A percentile compares a stretch with the other conserved stretches of the same genome.
Conservation (phyloP, 92 coral and sea anemone genomes). For the Heteractis magnifica region DNA sequence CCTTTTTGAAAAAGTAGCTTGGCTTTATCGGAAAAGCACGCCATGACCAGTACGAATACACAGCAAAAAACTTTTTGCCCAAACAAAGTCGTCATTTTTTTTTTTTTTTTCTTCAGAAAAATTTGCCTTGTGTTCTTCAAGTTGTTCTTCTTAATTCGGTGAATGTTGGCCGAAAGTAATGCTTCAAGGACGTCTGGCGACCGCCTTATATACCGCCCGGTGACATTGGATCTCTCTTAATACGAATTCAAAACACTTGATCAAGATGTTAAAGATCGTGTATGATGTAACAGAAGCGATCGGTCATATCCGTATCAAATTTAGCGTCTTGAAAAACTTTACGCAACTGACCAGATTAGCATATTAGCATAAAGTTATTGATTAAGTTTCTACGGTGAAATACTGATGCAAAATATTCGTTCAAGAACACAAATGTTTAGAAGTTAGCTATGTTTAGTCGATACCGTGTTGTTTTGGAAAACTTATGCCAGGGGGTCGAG, state of each 20-base stretch:
- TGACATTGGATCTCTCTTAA: neutral
- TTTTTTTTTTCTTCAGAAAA: neutral
- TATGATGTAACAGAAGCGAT: neutral
- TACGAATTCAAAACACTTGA: neutral
- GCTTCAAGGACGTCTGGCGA: neutral
- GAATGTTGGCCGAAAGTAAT: neutral
- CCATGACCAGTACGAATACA: slow-evolving; percentile 19
- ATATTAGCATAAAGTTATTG: neutral
- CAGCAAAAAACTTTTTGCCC: slow-evolving; percentile 39
- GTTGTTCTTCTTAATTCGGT: neutral
- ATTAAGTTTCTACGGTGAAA: neutral
- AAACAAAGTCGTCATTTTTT: slow-evolving; percentile 25
- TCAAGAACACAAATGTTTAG: neutral
- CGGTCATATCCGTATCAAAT: neutral
- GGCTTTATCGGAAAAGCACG: slow-evolving; percentile 29
- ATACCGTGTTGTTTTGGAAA: too few species aligned
- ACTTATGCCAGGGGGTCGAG: too few species aligned
- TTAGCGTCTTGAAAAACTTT: neutral
- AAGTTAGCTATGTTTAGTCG: too few species aligned
- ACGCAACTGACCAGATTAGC: neutral
- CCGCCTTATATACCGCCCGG: neutral
- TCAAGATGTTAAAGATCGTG: neutral
- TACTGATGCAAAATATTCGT: neutral
- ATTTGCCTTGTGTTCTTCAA: neutral
- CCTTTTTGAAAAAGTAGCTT: slow-evolving; percentile 23